Evolutionary conservation across 2,113 vertebrate species (phyloP).

Genomic region (Columba janthina): DNA sequence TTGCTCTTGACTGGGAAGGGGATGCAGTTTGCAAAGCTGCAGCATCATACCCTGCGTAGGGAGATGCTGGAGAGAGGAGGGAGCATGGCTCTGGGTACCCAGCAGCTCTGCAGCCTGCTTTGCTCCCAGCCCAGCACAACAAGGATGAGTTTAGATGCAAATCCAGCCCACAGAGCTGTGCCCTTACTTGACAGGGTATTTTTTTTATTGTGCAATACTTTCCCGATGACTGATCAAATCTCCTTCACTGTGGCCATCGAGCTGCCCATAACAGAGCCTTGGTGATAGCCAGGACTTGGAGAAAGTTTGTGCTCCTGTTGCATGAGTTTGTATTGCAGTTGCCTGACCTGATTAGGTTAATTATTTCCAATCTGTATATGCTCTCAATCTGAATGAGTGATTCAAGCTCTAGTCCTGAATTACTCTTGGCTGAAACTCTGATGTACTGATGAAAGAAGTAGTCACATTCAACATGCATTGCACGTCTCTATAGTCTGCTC

Average conservation of each 20-base stretch:
- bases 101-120: background rate
- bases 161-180: background rate
- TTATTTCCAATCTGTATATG: background rate
- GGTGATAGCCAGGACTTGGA: background rate
- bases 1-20: background rate
- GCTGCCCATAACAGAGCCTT: background rate
- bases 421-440: background rate
- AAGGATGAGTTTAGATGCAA: background rate
- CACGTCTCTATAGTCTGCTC: background rate
- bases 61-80: background rate
- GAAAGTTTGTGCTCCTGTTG: background rate
- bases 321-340: background rate
- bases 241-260: rapidly evolving
- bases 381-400: background rate
- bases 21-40: background rate
- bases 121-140: background rate
- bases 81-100: background rate
- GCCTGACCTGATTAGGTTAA: background rate
- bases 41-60: rapidly evolving
- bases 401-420: background rate
- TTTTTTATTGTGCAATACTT: background rate
- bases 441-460: background rate
- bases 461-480: background rate
- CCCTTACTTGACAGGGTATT: background rate
- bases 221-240: background rate